Evolutionary conservation across 1,140 invertebrate species (phyloP).

Genomic region (Lamellibrachia luymesi): DNA sequence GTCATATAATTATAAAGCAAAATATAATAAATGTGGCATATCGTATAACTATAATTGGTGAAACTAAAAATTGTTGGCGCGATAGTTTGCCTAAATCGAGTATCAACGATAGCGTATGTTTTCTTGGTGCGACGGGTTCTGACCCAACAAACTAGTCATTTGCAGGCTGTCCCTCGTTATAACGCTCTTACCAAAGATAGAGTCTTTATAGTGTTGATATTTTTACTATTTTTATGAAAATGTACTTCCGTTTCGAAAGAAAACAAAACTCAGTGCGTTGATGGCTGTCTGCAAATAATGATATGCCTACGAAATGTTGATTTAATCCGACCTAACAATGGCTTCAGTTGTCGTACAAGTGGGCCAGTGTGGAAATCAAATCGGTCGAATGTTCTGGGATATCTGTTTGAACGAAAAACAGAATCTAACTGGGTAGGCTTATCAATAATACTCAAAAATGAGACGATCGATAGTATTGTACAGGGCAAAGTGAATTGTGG

Average conservation of each 20-base stretch:
- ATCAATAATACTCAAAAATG: background rate
- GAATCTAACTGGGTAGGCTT: constrained; percentile 31
- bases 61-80: too few relatives aligned
- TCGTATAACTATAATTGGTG: too few relatives aligned
- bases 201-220: background rate
- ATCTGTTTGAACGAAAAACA: constrained; percentile 33
- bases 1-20: too few relatives aligned
- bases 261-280: background rate
- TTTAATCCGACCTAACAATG: background rate
- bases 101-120: too few relatives aligned
- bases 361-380: constrained; percentile 51
- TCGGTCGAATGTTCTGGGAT: constrained; percentile 44
- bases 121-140: too few relatives aligned
- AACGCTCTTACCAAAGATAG: background rate
- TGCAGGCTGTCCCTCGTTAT: constrained; percentile 22
- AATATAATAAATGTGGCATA: too few relatives aligned
- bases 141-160: too few relatives aligned
- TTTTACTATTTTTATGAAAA: background rate
- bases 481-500: too few relatives aligned
- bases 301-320: background rate
- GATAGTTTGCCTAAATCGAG: too few relatives aligned
- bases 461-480: too few relatives aligned
- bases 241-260: background rate
- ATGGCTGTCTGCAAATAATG: background rate
- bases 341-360: constrained; percentile 31